Evolutionary conservation across 2,888 invertebrate species (phyloP).

Genomic region (Epirrhoe tristata): DNA sequence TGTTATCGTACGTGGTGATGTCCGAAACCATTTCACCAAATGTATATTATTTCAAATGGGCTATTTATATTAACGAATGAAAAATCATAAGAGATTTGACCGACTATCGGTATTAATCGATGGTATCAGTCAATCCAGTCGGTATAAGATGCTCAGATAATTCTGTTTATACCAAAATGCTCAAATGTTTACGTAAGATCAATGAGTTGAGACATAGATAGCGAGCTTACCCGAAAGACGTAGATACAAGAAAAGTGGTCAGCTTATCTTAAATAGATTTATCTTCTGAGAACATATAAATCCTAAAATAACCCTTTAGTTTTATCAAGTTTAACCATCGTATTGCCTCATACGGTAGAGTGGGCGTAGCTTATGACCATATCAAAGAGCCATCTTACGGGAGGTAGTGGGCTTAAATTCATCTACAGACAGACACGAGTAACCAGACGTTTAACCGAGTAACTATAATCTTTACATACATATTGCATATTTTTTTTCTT

Average conservation of each 20-base stretch:
- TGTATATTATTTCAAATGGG: too few species aligned
- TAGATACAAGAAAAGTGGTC: conserved; percentile 7
- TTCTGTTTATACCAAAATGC: not conserved
- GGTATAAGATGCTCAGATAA: not conserved
- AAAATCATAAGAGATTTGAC: too few species aligned
- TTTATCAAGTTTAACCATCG: conserved; percentile 24
- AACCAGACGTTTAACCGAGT: not conserved
- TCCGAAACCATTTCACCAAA: too few species aligned
- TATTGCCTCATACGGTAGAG: conserved; percentile 21
- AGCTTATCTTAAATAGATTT: conserved; percentile 18
- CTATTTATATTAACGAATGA: too few species aligned
- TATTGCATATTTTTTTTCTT: too few species aligned
- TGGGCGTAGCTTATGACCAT: conserved; percentile 23
- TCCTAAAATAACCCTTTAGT: conserved; percentile 27
- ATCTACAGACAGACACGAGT: not conserved
- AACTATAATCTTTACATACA: too few species aligned
- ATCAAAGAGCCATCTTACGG: conserved; percentile 17
- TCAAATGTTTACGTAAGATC: not conserved
- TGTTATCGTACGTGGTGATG: too few species aligned
- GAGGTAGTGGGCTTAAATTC: conserved; percentile 3
- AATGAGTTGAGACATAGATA: not conserved
- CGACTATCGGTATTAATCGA: too few species aligned
- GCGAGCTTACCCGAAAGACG: not conserved
- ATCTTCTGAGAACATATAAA: conserved; percentile 24
- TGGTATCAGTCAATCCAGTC: too few species aligned